Conservation (phyloP, 2,797 vertebrate species). For the Bradypodion ventrale region DNA sequence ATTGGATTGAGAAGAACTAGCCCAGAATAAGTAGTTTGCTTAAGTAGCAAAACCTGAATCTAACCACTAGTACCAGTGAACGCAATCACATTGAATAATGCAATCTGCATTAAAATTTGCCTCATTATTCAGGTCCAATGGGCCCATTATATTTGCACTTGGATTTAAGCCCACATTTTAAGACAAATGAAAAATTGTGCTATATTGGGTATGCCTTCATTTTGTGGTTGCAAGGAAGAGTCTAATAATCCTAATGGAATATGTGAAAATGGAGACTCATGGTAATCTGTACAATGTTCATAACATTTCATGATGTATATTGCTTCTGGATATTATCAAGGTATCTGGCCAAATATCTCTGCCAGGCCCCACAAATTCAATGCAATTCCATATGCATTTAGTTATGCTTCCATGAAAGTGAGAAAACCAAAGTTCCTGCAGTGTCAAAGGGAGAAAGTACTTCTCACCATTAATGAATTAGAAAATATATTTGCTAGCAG, state of each 20-base stretch:
- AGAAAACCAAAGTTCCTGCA: conserved; percentile 19
- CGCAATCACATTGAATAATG: neutral
- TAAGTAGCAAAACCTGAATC: too few species aligned
- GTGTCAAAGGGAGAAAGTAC: conserved; percentile 42
- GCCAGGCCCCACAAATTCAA: conserved; percentile 2
- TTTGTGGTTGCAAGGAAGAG: neutral
- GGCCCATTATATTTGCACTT: too few species aligned
- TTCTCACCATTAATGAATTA: conserved; percentile 38
- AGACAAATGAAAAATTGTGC: neutral
- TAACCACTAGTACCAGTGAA: too few species aligned
- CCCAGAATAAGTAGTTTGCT: neutral
- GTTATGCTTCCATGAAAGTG: neutral
- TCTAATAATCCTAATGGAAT: neutral
- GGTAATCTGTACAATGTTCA: neutral
- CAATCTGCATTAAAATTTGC: too few species aligned
- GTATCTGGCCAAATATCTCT: neutral
- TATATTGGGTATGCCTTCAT: neutral
- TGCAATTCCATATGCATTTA: neutral
- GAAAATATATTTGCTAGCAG: conserved; percentile 53
- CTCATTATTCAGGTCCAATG: too few species aligned
- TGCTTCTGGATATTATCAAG: neutral
- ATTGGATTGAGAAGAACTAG: neutral
- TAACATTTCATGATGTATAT: neutral
- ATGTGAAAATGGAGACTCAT: neutral
- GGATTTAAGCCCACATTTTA: neutral